phyloP scores from a whole-genome alignment of 2,888 invertebrate genomes.

The Mamestra brassicae region DNA sequence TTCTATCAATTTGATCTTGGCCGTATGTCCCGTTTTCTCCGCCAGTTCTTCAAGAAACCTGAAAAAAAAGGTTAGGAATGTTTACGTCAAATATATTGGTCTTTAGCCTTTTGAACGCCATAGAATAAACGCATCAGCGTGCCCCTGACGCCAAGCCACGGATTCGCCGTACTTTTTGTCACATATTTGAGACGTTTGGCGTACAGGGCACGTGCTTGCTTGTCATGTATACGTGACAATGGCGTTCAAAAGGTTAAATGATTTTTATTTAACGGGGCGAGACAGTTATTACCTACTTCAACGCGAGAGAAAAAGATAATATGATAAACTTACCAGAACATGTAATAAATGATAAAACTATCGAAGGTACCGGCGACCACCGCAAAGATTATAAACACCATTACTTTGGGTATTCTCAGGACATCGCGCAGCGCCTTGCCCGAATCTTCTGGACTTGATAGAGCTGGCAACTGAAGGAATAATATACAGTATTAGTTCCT shows the following conservation, averaged over 20 bases:
- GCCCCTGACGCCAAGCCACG: too few species aligned
- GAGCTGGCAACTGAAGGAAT: conserved; percentile 91
- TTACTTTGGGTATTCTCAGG: conserved; percentile 92
- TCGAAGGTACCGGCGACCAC: conserved; percentile 94
- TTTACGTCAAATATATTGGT: too few species aligned
- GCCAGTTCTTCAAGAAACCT: conserved; percentile 96
- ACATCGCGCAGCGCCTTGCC: conserved; percentile 92
- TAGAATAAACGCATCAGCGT: too few species aligned
- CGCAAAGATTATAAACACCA: conserved; percentile 94
- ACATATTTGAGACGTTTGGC: too few species aligned
- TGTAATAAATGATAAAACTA: conserved; percentile 95
- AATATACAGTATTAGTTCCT: background rate
- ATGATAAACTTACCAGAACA: conserved; percentile 92
- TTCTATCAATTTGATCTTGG: conserved; percentile 94
- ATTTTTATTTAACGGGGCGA: too few species aligned
- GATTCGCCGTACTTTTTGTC: too few species aligned
- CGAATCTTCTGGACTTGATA: conserved; percentile 93
- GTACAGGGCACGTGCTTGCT: too few species aligned
- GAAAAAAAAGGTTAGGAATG: too few species aligned
- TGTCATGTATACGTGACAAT: too few species aligned
- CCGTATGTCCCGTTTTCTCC: conserved; percentile 90
- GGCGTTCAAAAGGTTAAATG: too few species aligned
- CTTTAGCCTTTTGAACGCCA: background rate
- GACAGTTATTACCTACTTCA: too few species aligned
- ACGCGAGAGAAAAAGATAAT: too few species aligned